Conservation (phyloP, 2,888 invertebrate species). For the Epirrita christyi region DNA sequence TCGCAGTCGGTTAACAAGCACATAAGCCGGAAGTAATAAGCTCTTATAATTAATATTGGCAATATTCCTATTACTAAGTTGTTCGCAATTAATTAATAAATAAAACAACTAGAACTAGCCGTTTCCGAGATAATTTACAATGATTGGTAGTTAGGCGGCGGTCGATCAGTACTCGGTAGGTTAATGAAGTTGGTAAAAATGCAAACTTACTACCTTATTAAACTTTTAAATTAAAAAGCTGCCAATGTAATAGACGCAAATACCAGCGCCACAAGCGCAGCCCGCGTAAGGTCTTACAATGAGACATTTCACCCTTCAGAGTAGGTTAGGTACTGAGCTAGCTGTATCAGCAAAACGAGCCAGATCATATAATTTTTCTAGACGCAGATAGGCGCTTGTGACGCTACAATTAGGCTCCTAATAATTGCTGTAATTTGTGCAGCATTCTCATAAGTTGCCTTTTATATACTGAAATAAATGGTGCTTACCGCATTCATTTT, state of each 20-base stretch:
- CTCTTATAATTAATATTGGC: constrained; percentile 65
- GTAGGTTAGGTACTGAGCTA: too few relatives aligned
- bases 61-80: constrained; percentile 54
- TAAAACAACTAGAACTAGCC: constrained; percentile 25
- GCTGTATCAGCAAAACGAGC: too few relatives aligned
- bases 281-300: not conserved
- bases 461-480: too few relatives aligned
- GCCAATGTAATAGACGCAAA: not conserved
- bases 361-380: too few relatives aligned
- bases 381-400: too few relatives aligned
- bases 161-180: not conserved
- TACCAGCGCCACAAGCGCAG: not conserved
- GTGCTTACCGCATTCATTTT: too few relatives aligned
- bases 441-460: too few relatives aligned
- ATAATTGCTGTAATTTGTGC: too few relatives aligned
- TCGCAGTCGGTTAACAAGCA: constrained; percentile 36
- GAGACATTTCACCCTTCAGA: too few relatives aligned
- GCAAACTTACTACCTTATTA: too few relatives aligned
- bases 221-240: not conserved
- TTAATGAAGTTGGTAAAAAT: too few relatives aligned
- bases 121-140: constrained; percentile 23
- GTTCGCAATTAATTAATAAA: constrained; percentile 39
- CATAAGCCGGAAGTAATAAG: constrained; percentile 38
- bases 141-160: constrained; percentile 23
- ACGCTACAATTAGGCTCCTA: too few relatives aligned